Conservation (phyloP, 2,888 invertebrate genomes). For the Eurytoma californica region DNA sequence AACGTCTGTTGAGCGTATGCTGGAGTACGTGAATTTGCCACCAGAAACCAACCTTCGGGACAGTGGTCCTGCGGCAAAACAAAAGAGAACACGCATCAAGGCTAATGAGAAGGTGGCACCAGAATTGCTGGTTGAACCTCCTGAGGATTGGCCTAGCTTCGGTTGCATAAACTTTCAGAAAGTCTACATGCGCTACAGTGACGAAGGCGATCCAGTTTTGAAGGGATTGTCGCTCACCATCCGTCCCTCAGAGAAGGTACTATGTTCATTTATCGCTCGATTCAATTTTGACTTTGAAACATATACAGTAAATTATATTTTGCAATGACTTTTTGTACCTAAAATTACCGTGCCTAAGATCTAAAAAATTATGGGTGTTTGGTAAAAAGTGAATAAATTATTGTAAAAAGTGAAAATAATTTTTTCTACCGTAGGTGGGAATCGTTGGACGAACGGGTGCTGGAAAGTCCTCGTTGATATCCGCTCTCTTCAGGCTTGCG, state of each 20-base stretch:
- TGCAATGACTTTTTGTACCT: too few species aligned
- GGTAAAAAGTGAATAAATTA: too few species aligned
- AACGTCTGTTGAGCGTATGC: conserved; percentile 88
- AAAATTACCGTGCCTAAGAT: too few species aligned
- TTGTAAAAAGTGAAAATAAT: too few species aligned
- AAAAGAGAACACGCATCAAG: conserved; percentile 1
- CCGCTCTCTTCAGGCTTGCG: conserved; percentile 83
- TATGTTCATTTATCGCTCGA: too few species aligned
- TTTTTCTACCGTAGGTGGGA: conserved; percentile 75
- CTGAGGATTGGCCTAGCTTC: conserved; percentile 67
- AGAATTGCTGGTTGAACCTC: conserved; percentile 52
- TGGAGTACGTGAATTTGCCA: conserved; percentile 85
- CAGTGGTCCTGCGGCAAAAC: conserved; percentile 56
- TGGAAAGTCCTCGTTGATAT: conserved; percentile 83
- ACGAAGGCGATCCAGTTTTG: conserved; percentile 76
- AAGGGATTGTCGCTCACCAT: conserved; percentile 72
- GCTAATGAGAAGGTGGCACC: conserved; percentile 12
- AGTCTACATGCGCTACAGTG: conserved; percentile 75
- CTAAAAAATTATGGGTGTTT: too few species aligned
- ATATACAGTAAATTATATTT: too few species aligned
- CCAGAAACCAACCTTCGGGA: conserved; percentile 75
- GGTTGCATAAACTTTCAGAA: conserved; percentile 68
- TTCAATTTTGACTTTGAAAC: too few species aligned
- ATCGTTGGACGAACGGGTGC: conserved; percentile 86
- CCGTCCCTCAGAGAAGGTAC: conserved; percentile 71